A percentile compares a stretch with the other conserved stretches of the same genome.
These are phyloP conservation scores for Bryconaethiops microstoma DNA, from an alignment of 2,797 vertebrate genomes.

Conservation along the genomic window DNA sequence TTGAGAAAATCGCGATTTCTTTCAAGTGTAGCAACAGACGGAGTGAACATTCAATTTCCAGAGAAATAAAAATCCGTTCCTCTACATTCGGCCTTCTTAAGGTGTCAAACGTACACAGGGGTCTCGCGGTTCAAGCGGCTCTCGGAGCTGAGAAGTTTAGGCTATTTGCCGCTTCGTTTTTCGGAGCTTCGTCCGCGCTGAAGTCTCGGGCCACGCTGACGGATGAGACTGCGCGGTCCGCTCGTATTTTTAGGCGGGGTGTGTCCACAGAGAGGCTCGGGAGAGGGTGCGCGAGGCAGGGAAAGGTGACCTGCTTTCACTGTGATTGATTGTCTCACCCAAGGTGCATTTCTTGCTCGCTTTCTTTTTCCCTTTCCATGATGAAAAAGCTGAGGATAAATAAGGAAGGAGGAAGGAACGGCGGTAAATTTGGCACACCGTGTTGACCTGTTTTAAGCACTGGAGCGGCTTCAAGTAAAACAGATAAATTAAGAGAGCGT, in stretches of 20 bases:
- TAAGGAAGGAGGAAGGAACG: slow-evolving; percentile 47
- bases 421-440: slow-evolving; percentile 72
- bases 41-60: slow-evolving; percentile 15
- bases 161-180: background rate
- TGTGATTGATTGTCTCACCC: slow-evolving; percentile 68
- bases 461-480: slow-evolving; percentile 59
- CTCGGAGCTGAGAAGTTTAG: background rate
- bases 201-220: slow-evolving; percentile 67
- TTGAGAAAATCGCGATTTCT: slow-evolving; percentile 23
- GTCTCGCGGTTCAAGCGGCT: background rate
- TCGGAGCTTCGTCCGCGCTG: background rate
- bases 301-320: slow-evolving; percentile 79
- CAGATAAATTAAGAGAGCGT: slow-evolving; percentile 21
- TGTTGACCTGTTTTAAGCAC: slow-evolving; percentile 54
- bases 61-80: background rate
- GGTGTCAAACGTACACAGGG: background rate
- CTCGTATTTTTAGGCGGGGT: slow-evolving; percentile 77
- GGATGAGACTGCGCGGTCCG: slow-evolving; percentile 70
- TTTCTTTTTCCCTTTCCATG: slow-evolving; percentile 32
- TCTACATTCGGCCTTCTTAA: background rate
- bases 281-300: slow-evolving; percentile 56
- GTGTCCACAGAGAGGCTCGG: slow-evolving; percentile 60
- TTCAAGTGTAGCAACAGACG: slow-evolving; percentile 16
- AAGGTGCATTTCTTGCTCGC: slow-evolving; percentile 50
- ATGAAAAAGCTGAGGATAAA: slow-evolving; percentile 29